Evolutionary conservation across 2,113 vertebrate species (phyloP).

Genomic region (Marmota monax): DNA sequence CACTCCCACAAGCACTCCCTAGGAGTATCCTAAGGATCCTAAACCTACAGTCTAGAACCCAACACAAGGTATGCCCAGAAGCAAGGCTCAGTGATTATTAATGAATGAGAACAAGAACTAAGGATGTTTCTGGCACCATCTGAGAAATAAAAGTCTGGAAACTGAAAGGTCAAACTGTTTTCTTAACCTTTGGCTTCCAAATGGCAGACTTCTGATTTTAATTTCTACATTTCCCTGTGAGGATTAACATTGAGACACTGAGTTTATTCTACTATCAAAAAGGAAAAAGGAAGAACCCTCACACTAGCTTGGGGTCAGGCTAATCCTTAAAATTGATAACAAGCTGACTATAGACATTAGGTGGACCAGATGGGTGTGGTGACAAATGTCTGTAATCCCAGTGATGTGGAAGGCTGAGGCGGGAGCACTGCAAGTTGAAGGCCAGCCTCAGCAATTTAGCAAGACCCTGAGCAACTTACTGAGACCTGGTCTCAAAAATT

Average conservation of each 20-base stretch:
- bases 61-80: neutral
- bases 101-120: slow-evolving; percentile 31
- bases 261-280: slow-evolving; percentile 51
- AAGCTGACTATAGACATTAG: neutral
- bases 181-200: slow-evolving; percentile 41
- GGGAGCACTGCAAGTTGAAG: too few species aligned
- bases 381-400: too few species aligned
- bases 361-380: neutral
- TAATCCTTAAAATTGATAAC: neutral
- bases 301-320: neutral
- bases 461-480: too few species aligned
- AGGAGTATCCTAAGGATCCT: neutral
- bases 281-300: neutral
- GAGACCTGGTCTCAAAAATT: too few species aligned
- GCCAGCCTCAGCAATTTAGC: too few species aligned
- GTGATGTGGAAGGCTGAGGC: too few species aligned
- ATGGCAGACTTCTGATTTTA: slow-evolving; percentile 8
- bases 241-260: slow-evolving; percentile 33
- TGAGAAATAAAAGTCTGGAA: neutral
- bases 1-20: neutral
- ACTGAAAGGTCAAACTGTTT: slow-evolving; percentile 5
- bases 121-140: neutral
- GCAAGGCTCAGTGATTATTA: neutral
- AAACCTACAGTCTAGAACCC: neutral
- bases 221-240: slow-evolving; percentile 38